Evolutionary conservation across 1,140 invertebrate species (phyloP).

Genomic region (Muscidifurax raptorellus): DNA sequence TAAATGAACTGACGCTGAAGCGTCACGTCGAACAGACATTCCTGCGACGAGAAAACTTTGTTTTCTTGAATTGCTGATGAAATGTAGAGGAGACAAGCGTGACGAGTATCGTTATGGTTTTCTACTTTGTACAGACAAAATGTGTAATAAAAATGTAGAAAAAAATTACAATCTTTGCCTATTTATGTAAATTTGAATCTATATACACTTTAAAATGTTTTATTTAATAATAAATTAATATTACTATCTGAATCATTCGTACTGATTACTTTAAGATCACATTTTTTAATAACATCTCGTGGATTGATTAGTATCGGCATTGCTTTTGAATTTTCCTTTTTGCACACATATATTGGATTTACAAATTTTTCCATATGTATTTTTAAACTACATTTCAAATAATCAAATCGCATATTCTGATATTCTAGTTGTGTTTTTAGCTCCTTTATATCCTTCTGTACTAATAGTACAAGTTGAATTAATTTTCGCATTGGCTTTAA

Average conservation of each 20-base stretch:
- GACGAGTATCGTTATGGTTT: constrained; percentile 19
- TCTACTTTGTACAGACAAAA: constrained; percentile 38
- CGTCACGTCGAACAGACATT: constrained; percentile 13
- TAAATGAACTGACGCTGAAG: not conserved
- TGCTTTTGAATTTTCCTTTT: not conserved
- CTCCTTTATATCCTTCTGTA: constrained; percentile 25
- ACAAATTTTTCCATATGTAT: not conserved
- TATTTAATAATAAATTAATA: not conserved
- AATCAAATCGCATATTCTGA: not conserved
- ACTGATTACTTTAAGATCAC: not conserved
- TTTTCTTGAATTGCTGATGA: constrained; percentile 10
- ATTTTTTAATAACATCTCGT: constrained; percentile 12
- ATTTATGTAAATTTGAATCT: not conserved
- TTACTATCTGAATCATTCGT: not conserved
- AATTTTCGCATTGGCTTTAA: constrained; percentile 10
- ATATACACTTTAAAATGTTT: constrained; percentile 1
- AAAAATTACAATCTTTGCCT: constrained; percentile 10
- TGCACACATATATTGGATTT: not conserved
- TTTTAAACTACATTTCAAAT: constrained; percentile 51
- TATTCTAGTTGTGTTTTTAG: constrained; percentile 46
- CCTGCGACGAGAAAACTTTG: not conserved
- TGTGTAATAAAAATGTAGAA: constrained; percentile 26
- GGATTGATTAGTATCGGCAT: not conserved
- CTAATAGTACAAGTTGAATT: not conserved
- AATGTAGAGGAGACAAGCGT: not conserved